Base-by-base conservation (phyloP, 2,888 invertebrate species). In the Cremastobaeus sp. region DNA sequence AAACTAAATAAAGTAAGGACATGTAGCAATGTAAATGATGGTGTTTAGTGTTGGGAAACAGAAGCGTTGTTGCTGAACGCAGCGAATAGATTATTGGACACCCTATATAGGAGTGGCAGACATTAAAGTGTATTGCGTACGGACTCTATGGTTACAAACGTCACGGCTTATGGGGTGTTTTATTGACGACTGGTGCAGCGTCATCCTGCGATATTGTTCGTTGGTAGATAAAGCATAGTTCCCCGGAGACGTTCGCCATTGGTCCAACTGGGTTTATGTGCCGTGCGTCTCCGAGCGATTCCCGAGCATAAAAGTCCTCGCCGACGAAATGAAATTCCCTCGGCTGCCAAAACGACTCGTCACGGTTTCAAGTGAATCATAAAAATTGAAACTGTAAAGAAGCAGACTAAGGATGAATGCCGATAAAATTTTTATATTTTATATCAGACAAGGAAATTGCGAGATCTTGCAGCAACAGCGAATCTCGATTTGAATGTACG, bases 91-190 rank as follows among this genome's bases (percentile, higher is more conserved):
- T 59, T 32, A 47, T 47, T 47, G 41, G 48, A 48, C 47, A 59
- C 35, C 47, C 59, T 59, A 47, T 47, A 28, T 47, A 48, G 50
- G 32, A 39, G 21, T 5, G 28, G 15, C 39, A 20, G 28, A 28
- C 39, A 62, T 72, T 72, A 66, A 57, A 72, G 43, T 73, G 20
- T 45, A 47, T 35, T 52, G 59, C 55, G 47, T 39, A 39, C 39
- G 37, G 55, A n/a, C n/a, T 45, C 76, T 74, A 72, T 76, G 76
- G 60, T 72, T 75, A 76, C 57, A 78, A 73, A 79, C 76, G 78
- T 81, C 79, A 71, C 76, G 77, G 82, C 79, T 81, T 80, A 79
- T 76, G 76, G 79, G 75, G 76, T 80, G 82, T 82, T 84, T 81
- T 79, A 82, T 80, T 77, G 81, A 76, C 76, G 71, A 78, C 77